Base-by-base conservation (phyloP, 2,113 vertebrate genomes). In the Hydrochoerus hydrochaeris region DNA sequence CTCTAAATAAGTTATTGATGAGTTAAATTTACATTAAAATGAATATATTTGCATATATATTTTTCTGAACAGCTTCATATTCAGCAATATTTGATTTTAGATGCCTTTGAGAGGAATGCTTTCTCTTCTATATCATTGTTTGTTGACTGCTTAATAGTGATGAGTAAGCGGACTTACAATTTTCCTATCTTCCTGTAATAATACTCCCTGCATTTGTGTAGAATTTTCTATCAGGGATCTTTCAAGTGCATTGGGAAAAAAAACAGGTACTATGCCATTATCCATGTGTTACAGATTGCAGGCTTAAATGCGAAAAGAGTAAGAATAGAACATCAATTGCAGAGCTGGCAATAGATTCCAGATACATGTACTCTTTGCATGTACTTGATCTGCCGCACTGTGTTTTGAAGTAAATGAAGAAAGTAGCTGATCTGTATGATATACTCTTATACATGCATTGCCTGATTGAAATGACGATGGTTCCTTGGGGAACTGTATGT, bases 81-180 rank as follows among this genome's bases (percentile, higher is more conserved):
- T 95, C 85, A 93, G 94, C 96, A 95, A 41, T 94, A 93, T 85
- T 97, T 97, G 94, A 96, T 96, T 95, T 98, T 85, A 67, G n/a
- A 83, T 92, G 88, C 30, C 32, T 95, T 57, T 63, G 44, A 91
- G 54, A 95, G 75, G 44, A 62, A n/a, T 92, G 49, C 60, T 86
- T 95, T 92, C 24, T 85, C 44, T 86, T 96, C 89, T 88, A 28
- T 90, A 46, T 95, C 82, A 89, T 95, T 95, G 71, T 95, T 95
- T 95, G 95, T 95, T 92, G 85, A 91, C 49, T 95, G 38, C 91
- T 90, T 94, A 92, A 95, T 96, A 49, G 44, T 54, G 62, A 92
- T 88, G 44, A 97, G 62, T 97, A 91, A 62, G 75, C 1, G 0
- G 83, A 91, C 71, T 97, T 93, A 81, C 57, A 97, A 57, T 96